These are phyloP conservation scores for Prinia subflava DNA, from an alignment of 2,113 vertebrate species.

Conservation along the genomic window DNA sequence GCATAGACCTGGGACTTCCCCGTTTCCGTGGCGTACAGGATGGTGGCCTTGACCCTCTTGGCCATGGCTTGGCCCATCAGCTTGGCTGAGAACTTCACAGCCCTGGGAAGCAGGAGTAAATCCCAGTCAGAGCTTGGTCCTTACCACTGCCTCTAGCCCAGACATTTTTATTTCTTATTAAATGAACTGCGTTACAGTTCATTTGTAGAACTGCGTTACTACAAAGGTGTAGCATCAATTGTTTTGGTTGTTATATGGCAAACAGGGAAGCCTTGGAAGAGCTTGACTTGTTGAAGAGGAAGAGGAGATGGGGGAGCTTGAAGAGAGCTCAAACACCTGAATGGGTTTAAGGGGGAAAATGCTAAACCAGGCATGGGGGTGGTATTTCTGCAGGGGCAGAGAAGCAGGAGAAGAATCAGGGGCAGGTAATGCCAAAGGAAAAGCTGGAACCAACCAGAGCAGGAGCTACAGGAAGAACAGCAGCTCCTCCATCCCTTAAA, in stretches of 20 bases:
- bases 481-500: background rate
- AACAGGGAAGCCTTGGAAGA: background rate
- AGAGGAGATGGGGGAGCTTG: background rate
- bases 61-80: constrained; percentile 99
- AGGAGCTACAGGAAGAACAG: background rate
- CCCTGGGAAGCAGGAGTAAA: constrained; percentile 71
- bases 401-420: background rate
- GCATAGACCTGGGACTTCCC: constrained; percentile 96
- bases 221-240: background rate
- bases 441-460: background rate
- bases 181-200: background rate
- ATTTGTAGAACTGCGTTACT: too few species aligned
- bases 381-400: background rate
- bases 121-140: background rate
- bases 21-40: constrained; percentile 94
- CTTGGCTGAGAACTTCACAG: constrained; percentile 98
- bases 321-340: background rate
- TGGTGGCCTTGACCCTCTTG: constrained; percentile 96
- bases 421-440: background rate
- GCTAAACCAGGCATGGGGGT: background rate
- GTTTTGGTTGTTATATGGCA: background rate
- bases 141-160: background rate
- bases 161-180: background rate
- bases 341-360: background rate
- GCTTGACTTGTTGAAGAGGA: background rate